A percentile compares a stretch with the other conserved stretches of the same genome.
Evolutionary conservation across 2,888 invertebrate genomes (phyloP).

Genomic region (Trissolcus brochymenae): DNA sequence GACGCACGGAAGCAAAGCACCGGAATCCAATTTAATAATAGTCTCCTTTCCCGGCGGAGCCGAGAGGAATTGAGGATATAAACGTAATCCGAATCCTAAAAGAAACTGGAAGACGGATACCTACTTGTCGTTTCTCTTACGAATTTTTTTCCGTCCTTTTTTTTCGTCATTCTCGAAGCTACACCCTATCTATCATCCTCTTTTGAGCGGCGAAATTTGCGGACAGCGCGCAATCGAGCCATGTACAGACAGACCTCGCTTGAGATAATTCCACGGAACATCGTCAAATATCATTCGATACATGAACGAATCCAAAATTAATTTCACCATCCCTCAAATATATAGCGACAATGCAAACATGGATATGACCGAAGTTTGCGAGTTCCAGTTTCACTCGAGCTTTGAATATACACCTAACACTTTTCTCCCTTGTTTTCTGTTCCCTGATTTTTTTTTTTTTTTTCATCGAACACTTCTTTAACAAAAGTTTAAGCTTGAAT

Average conservation of each 20-base stretch:
- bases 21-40: constrained; percentile 70
- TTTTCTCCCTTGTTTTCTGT: no score
- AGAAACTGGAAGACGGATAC: constrained; percentile 50
- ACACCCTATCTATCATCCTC: constrained; percentile 4
- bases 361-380: no score
- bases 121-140: constrained; percentile 44
- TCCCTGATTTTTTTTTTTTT: no score
- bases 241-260: constrained; percentile 14
- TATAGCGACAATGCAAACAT: no score
- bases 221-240: constrained; percentile 42
- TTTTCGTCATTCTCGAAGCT: constrained; percentile 2
- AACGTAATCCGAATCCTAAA: constrained; percentile 63
- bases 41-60: constrained; percentile 60
- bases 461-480: neutral
- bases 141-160: constrained; percentile 38
- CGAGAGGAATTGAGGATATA: constrained; percentile 57
- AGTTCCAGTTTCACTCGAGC: no score
- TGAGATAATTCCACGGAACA: constrained; percentile 15
- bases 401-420: no score
- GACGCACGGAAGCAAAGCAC: constrained; percentile 60
- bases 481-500: constrained; percentile 9
- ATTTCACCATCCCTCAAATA: no score
- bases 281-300: constrained; percentile 27
- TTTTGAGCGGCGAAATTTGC: constrained; percentile 46
- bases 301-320: neutral